Evolutionary conservation across 2,888 invertebrate species (phyloP), one percentile per base, ranked within the genome.

Genomic region (Sturmia bella): DNA sequence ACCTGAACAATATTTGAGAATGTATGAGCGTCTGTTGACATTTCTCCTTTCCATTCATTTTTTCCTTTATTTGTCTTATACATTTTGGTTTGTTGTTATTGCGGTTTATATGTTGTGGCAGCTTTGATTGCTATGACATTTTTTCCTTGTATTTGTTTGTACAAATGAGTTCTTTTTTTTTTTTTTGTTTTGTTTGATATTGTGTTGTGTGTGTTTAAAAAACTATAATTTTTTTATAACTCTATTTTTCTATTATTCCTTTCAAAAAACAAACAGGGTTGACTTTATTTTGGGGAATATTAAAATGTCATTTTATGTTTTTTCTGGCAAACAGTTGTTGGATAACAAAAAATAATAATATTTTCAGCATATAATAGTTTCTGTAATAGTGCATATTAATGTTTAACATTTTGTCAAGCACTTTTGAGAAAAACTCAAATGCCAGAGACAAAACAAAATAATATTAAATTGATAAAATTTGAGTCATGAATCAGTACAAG

Each of bases 111-210:
- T 82, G 76, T 86, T 86, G 86, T 87, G 87, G 86, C 86, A 87
- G 85, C 87, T 87, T 86, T 86, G 86, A 88, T 88, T 89, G 88
- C 88, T 89, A 88, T 88, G 88, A 87, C 89, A 89, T 86, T 87
- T 85, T 85, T 80, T 52, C 41, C 54, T 57, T 17, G 54, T 72
- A 24, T 73, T 21, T 27, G 27, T 24, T n/a, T 43, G 19, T 45
- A 41, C 11, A 7, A 32, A 45, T 54, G 27, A 17, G 11, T 15
- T 37, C 0, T 32, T 32, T 32, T 32, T 3, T 1, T 32, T 32
- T 6, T 7, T 7, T 1, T 32, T 1, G 5, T 1, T 32, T 1
- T 32, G 32, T 7, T 9, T 32, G 32, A n/a, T n/a, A n/a, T n/a
- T 32, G 32, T 32, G 32, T 32, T 32, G 32, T 43, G 12, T 43